Percentiles rank a stretch among this genome's conserved stretches.
Evolutionary conservation across 2,888 invertebrate genomes (phyloP).

Genomic region (Tupiocoris notatus): DNA sequence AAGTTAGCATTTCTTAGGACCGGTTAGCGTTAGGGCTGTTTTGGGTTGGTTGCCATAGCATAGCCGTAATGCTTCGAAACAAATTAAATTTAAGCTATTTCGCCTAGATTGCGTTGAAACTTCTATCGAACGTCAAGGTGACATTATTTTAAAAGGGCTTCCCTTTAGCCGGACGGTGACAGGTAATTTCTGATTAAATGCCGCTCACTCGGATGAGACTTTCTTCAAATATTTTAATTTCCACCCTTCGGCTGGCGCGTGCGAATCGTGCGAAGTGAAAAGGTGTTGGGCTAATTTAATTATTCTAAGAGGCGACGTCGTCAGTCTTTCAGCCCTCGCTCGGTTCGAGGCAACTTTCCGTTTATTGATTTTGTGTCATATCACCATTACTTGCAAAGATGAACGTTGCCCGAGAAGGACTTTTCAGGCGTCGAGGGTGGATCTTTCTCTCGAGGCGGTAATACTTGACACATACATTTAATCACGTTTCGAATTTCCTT

Average conservation of each 20-base stretch:
- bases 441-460: constrained; percentile 4
- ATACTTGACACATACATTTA: constrained; percentile 40
- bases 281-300: constrained; percentile 32
- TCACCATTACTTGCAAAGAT: not conserved
- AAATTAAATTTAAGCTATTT: too few relatives aligned
- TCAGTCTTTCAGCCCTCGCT: not conserved
- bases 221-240: constrained; percentile 27
- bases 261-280: constrained; percentile 1
- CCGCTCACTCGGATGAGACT: constrained; percentile 4
- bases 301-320: constrained; percentile 14
- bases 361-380: constrained; percentile 40
- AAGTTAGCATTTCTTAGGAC: too few relatives aligned
- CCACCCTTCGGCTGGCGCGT: constrained; percentile 4
- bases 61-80: too few relatives aligned
- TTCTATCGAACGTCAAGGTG: too few relatives aligned
- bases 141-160: too few relatives aligned
- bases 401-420: not conserved
- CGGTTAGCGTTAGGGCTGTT: too few relatives aligned
- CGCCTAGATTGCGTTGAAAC: too few relatives aligned
- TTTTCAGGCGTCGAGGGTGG: not conserved
- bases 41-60: too few relatives aligned
- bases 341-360: not conserved
- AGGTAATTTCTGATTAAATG: not conserved
- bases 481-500: constrained; percentile 40
- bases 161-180: not conserved